Base-by-base conservation (phyloP, 2,113 vertebrate species). In the Notarius lentiginosus region DNA sequence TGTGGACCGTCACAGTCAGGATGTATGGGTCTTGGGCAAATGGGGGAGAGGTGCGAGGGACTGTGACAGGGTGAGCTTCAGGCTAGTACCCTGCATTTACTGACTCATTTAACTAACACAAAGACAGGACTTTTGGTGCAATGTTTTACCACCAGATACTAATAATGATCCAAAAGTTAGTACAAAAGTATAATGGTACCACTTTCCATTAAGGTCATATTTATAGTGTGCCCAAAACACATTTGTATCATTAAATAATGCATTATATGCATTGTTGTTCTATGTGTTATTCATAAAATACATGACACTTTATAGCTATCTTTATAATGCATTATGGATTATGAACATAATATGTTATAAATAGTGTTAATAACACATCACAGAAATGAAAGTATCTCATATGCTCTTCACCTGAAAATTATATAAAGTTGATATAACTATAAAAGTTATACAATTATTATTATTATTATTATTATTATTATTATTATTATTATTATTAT, bases 1-100 rank as follows among this genome's bases (percentile, higher is more conserved):
- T 90, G 90, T 77, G 84, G 84, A 77, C 90, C 84, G 47, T 87
- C 88, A 83, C 86, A 87, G 84, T 61, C 84, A 87, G 66, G 87
- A 89, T 88, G 81, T 87, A 88, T 89, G 84, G 75, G 65, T 79
- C 65, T 85, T 87, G 63, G 79, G 65, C 86, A 88, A 88, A 90
- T 88, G 72, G 82, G 68, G 65, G 58, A 87, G 81, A 84, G 72
- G 76, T 0, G 63, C 75, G 55, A 83, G 84, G 65, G 70, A 80
- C 83, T 77, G 65, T 86, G 90, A 89, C 84, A 84, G 86, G 90
- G 86, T 88, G 82, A 83, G 88, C 86, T 76, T 68, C 53, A 51
- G 88, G 60, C 86, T 72, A 79, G 86, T 68, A 85, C 86, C 84
- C 84, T 61, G 76, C 84, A 84, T 87, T 90, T 86, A 87, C 79